These are phyloP conservation scores for Donacobius atricapilla DNA, from an alignment of 2,113 vertebrate genomes.

Conservation along the genomic window DNA sequence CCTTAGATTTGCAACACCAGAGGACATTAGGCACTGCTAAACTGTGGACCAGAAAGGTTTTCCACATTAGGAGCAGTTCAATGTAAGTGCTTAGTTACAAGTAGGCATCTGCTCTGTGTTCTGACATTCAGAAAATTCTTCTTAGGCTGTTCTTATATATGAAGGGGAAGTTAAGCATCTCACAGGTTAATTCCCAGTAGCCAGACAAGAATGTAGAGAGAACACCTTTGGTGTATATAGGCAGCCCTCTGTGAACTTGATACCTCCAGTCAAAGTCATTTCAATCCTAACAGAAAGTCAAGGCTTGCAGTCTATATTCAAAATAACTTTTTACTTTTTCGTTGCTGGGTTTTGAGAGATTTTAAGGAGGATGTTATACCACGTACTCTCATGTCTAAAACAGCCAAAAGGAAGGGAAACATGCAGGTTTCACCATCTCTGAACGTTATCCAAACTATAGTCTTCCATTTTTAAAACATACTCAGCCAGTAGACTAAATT, in stretches of 20 bases:
- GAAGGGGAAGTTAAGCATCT: background rate
- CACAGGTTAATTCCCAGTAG: background rate
- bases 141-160: accelerated
- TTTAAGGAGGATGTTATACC: background rate
- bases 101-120: background rate
- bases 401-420: accelerated
- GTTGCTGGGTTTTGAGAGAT: background rate
- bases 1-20: background rate
- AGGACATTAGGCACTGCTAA: background rate
- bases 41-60: background rate
- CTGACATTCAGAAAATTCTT: background rate
- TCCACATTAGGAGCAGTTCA: background rate
- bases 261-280: background rate
- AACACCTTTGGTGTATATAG: accelerated
- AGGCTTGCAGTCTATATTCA: background rate
- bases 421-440: background rate
- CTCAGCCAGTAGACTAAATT: background rate
- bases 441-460: background rate
- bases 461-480: background rate
- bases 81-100: background rate
- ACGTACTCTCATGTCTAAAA: background rate
- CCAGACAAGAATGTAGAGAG: accelerated
- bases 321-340: background rate
- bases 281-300: background rate
- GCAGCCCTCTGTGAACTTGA: background rate